These are phyloP conservation scores for Chinchilla lanigera DNA, from an alignment of 2,113 vertebrate species.

Conservation along the genomic window DNA sequence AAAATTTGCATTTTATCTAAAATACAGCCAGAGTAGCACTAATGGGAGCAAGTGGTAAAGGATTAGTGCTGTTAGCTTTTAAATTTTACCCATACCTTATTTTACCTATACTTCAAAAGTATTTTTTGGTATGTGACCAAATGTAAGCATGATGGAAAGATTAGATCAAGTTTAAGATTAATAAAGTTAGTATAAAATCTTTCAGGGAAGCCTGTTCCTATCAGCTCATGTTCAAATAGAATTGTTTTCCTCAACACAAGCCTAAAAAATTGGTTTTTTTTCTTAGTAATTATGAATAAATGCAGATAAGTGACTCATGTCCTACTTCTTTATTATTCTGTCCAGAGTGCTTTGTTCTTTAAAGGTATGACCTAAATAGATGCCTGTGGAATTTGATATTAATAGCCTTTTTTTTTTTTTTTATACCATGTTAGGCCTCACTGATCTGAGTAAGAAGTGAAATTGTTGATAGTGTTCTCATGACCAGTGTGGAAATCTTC, in stretches of 20 bases:
- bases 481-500: not conserved
- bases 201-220: not conserved
- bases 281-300: not conserved
- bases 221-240: not conserved
- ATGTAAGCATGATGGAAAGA: not conserved
- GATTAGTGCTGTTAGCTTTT: not conserved
- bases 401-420: not conserved
- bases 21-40: not conserved
- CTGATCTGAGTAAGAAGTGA: not conserved
- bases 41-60: not conserved
- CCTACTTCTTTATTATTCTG: not conserved
- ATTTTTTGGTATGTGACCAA: not conserved
- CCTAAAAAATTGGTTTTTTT: not conserved
- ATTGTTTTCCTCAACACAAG: conserved; percentile 8
- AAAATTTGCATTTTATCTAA: not conserved
- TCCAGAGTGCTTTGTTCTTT: not conserved
- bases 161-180: not conserved
- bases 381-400: not conserved
- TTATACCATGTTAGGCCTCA: not conserved
- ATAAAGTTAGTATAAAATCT: not conserved
- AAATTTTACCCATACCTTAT: not conserved
- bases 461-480: not conserved
- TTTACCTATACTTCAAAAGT: not conserved
- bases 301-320: not conserved
- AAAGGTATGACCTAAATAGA: not conserved